Conservation (phyloP, 2,888 invertebrate genomes). For the Lamellibrachia satsuma region DNA sequence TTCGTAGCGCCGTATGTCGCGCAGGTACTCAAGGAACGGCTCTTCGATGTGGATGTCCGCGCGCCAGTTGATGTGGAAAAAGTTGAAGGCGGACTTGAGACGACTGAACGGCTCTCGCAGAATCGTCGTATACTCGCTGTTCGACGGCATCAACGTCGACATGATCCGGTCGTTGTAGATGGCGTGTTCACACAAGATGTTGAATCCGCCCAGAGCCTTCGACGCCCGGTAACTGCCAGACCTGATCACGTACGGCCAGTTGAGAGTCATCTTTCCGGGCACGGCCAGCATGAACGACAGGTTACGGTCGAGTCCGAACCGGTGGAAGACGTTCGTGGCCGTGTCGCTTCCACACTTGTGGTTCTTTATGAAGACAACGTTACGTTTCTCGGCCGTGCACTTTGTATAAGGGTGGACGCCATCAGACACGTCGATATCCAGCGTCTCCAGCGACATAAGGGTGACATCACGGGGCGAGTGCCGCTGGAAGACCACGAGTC, state of each 20-base stretch:
- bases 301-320: constrained; percentile 12
- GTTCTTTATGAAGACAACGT: constrained; percentile 14
- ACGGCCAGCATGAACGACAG: constrained; percentile 23
- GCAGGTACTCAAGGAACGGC: not conserved
- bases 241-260: constrained; percentile 60
- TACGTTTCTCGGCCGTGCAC: not conserved
- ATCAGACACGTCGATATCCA: too few species aligned
- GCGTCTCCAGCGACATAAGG: too few species aligned
- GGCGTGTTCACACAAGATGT: constrained; percentile 59
- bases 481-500: too few species aligned
- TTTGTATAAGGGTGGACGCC: too few species aligned
- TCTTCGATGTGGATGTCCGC: not conserved
- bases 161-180: constrained; percentile 55
- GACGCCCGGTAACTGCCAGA: constrained; percentile 49
- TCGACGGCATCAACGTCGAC: constrained; percentile 52
- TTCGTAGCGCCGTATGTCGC: not conserved
- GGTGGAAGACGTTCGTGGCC: not conserved
- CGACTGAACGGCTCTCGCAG: constrained; percentile 58
- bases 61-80: constrained; percentile 50
- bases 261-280: constrained; percentile 41
- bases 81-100: constrained; percentile 57
- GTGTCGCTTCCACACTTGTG: constrained; percentile 27
- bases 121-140: constrained; percentile 55
- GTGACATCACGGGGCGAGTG: too few species aligned
- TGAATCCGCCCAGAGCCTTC: constrained; percentile 46